phyloP scores from a whole-genome alignment of 2,888 invertebrate species.

The Acleris holmiana region DNA sequence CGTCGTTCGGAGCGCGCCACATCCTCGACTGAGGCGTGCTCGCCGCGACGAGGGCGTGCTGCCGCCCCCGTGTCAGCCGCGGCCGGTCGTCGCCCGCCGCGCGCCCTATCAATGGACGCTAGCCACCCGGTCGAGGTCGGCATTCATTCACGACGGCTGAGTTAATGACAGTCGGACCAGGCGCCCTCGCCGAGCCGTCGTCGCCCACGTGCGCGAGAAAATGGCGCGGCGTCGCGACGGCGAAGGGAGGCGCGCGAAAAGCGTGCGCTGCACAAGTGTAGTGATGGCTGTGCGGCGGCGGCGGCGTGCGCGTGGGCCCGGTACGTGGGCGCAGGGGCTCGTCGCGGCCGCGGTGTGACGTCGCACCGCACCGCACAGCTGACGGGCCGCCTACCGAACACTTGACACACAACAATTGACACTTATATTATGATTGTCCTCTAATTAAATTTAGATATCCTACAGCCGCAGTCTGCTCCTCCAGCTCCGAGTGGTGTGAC shows the following conservation, averaged over 20 bases:
- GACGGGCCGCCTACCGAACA: constrained; percentile 24
- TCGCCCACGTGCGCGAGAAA: constrained; percentile 84
- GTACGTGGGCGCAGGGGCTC: constrained; percentile 68
- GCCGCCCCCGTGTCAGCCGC: constrained; percentile 73
- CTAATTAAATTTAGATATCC: no score
- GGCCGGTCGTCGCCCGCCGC: constrained; percentile 74
- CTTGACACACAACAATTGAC: not conserved
- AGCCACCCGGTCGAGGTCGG: constrained; percentile 78
- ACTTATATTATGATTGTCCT: no score
- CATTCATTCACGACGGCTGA: constrained; percentile 81
- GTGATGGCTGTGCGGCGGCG: constrained; percentile 63
- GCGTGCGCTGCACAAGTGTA: constrained; percentile 75
- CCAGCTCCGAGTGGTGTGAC: constrained; percentile 53
- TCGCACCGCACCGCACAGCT: constrained; percentile 46
- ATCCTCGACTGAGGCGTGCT: constrained; percentile 85
- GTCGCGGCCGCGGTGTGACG: constrained; percentile 54
- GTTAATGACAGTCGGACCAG: constrained; percentile 77
- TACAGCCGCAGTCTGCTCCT: not conserved
- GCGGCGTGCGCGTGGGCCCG: constrained; percentile 57
- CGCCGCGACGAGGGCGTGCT: constrained; percentile 78
- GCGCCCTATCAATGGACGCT: constrained; percentile 78
- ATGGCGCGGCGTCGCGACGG: constrained; percentile 81
- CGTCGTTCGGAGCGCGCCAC: constrained; percentile 79
- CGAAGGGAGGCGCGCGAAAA: constrained; percentile 81
- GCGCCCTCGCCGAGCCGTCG: constrained; percentile 71